Base-by-base conservation (phyloP, 2,113 vertebrate genomes). In the Fregata magnificens region DNA sequence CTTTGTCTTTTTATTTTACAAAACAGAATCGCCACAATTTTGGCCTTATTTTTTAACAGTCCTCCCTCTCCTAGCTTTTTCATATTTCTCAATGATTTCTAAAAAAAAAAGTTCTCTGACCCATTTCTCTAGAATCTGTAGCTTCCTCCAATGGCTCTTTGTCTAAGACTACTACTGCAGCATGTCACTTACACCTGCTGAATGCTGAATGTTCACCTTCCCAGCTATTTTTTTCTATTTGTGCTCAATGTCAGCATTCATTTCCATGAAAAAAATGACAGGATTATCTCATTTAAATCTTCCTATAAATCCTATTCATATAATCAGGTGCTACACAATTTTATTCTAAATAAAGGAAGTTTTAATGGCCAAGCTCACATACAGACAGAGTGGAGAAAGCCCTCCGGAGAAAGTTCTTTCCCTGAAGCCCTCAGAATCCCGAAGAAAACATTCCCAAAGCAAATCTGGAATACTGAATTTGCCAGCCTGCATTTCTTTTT, bases 401-500 rank as follows among this genome's bases (percentile, higher is more conserved):
- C 32, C 34, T 61, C 45, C 0, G 0, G 59, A 93, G 38, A 53
- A 91, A 71, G 59, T 58, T 83, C 32, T n/a, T 71, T 63, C 52
- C 82, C 31, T 74, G 12, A n/a, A 55, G 12, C n/a, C 42, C n/a
- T 44, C 53, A 52, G 31, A 81, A 91, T 76, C 86, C 36, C 2
- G 1, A 63, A 67, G 55, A 88, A 89, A 82, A 79, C 42, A 76
- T 82, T 95, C 56, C 82, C n/a, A 71, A 38, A 82, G 82, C n/a
- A 93, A 56, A 72, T 63, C 24, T 76, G n/a, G 53, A 91, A 76
- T 85, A 85, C 26, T 61, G 70, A 76, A 69, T 93, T 82, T 82
- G 65, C 77, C 61, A 93, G 52, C 11, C 76, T 88, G 70, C 70
- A 69, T 90, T 95, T 94, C 62, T 86, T 86, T 69, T 49, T 90